Evolutionary conservation across 1,140 invertebrate genomes (phyloP), one percentile per base, ranked within the genome.

Genomic region (Danaus plexippus): DNA sequence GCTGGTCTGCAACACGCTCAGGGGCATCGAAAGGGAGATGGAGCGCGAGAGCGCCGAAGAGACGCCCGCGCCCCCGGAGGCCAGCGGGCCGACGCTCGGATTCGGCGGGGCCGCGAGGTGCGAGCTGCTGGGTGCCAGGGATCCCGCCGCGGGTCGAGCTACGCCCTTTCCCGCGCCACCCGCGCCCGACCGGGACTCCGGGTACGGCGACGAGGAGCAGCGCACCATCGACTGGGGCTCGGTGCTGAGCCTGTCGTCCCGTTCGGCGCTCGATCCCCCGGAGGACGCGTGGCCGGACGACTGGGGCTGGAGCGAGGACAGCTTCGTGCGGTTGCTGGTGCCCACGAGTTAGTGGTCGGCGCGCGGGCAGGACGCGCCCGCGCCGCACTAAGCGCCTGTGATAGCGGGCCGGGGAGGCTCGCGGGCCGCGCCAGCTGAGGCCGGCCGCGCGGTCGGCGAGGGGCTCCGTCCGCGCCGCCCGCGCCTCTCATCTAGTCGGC

Each of bases 1-100:
- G 64, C 92, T 98, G 44, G 97, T 98, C 65, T 97, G 96, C 88
- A 98, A 98, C 80, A 97, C 96, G 9, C 81, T 98, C 50, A 92
- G 96, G 75, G 91, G 94, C 69, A 93, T 98, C 64, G 96, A 98
- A 87, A 90, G 93, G 22, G 96, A 98, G 81, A 94, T 98, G 89
- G 94, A 96, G 80, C 89, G 91, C 44, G 95, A 97, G 82, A 89
- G 85, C 59, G 90, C 85, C 67, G 89, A 89, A 64, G 77, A 87
- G 65, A 79, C 81, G 56, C 76, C 79, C 32, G 84, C 78, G 59
- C 75, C 79, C 65, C 78, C 78, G 46, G 76, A 59, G 67, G 88
- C 69, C 71, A 88, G 80, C 69, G 88, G 52, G 52, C 73, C 86
- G 42, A 77, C 22, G 22, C 22, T 32, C 5, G 22, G 22, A 6